Evolutionary conservation across 2,113 vertebrate genomes (phyloP).

Genomic region (Mohoua ochrocephala): DNA sequence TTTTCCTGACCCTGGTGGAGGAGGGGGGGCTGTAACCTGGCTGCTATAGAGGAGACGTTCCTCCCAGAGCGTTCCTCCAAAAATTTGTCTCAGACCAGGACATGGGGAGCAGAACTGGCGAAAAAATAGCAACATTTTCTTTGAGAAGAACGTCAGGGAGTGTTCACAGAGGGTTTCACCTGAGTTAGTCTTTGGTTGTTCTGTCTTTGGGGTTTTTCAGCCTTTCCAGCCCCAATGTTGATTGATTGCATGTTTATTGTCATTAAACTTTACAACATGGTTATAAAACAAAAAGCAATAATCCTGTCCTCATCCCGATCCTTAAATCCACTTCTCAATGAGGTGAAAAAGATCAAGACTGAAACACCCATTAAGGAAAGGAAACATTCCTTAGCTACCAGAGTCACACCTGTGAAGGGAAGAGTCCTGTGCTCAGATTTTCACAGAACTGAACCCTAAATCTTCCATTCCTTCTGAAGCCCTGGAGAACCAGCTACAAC

Average conservation of each 20-base stretch:
- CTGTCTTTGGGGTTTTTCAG: not conserved
- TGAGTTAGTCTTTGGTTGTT: not conserved
- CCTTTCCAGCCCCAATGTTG: not conserved
- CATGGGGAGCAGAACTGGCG: fast-evolving
- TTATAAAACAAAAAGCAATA: not conserved
- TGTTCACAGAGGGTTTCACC: not conserved
- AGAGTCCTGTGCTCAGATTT: not conserved
- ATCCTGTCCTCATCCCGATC: not conserved
- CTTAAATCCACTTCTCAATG: not conserved
- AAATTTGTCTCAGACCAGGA: no score
- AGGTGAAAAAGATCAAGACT: not conserved
- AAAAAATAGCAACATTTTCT: not conserved
- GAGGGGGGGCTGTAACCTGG: no score
- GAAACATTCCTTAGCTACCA: not conserved
- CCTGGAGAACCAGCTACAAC: not conserved
- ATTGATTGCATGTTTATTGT: not conserved
- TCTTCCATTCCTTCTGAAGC: not conserved
- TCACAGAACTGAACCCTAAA: not conserved
- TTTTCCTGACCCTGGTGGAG: no score
- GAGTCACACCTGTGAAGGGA: not conserved
- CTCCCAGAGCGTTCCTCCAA: no score
- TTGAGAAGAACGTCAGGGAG: not conserved
- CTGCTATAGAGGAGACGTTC: no score
- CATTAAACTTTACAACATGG: not conserved
- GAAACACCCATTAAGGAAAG: not conserved